Evolutionary conservation across 2,797 vertebrate species (phyloP).

Genomic region (Poecilia gillii): DNA sequence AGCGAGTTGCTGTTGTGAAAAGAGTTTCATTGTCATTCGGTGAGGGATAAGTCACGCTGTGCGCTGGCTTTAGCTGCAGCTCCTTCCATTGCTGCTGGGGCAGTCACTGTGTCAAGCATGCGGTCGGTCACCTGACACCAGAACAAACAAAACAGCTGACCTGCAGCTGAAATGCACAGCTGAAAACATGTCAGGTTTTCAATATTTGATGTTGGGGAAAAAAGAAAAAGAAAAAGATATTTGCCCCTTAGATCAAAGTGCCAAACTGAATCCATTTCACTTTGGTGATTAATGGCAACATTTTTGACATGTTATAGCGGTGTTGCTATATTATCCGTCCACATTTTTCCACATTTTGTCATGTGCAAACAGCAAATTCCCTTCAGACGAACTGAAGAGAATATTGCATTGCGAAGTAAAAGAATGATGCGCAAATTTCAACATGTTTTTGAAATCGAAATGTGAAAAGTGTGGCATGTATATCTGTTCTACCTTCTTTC

Average conservation of each 20-base stretch:
- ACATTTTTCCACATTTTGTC: neutral
- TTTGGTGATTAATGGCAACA: constrained; percentile 38
- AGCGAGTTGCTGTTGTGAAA: constrained; percentile 42
- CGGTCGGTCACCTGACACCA: constrained; percentile 74
- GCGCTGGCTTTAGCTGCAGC: constrained; percentile 59
- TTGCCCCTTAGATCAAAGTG: neutral
- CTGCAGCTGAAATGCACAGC: constrained; percentile 33
- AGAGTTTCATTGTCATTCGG: constrained; percentile 73
- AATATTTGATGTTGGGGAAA: constrained; percentile 10
- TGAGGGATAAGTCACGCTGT: constrained; percentile 67
- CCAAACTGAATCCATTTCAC: constrained; percentile 32
- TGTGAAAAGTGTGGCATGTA: neutral
- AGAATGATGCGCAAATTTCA: neutral
- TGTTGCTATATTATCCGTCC: neutral
- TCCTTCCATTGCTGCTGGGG: constrained; percentile 57
- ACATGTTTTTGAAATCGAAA: neutral
- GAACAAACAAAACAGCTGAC: constrained; percentile 68
- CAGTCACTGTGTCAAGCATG: constrained; percentile 57
- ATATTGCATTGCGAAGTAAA: neutral
- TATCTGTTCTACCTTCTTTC: neutral
- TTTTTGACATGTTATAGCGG: constrained; percentile 27
- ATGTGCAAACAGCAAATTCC: neutral
- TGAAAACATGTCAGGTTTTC: constrained; percentile 40
- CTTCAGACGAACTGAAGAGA: neutral
- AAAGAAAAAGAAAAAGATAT: constrained; percentile 3